These are phyloP conservation scores for Pangasius mekongensis DNA, from an alignment of 2,797 vertebrate species.

Conservation along the genomic window DNA sequence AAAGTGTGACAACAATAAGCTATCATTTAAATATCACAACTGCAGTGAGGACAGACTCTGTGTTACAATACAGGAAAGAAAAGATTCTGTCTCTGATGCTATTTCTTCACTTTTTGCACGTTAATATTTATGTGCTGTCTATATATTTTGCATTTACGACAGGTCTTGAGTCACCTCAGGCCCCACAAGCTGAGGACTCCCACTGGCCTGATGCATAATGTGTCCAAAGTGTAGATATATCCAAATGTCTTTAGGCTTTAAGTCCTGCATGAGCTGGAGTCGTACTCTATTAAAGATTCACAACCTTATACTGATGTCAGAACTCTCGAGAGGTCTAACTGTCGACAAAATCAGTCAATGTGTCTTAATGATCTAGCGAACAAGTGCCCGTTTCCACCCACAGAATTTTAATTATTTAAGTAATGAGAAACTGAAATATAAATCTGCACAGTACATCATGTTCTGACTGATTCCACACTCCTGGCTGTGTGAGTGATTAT, in stretches of 20 bases:
- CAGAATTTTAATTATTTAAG: constrained; percentile 13
- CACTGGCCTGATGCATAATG: not conserved
- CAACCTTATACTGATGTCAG: constrained; percentile 6
- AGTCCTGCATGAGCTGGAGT: not conserved
- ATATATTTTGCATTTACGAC: not conserved
- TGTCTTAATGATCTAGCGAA: constrained; percentile 8
- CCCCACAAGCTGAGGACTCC: not conserved
- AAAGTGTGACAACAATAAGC: not conserved
- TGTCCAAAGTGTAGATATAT: not conserved
- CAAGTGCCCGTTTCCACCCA: constrained; percentile 5
- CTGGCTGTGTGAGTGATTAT: not conserved
- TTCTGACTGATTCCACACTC: not conserved
- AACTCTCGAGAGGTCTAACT: not conserved
- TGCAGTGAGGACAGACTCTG: not conserved
- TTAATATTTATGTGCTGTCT: not conserved
- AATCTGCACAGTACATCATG: constrained; percentile 15
- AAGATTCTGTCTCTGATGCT: not conserved
- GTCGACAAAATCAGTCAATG: constrained; percentile 16
- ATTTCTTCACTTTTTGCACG: not conserved
- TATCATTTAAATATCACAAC: not conserved
- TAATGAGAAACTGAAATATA: constrained; percentile 14
- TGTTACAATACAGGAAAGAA: not conserved
- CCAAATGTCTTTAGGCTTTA: not conserved
- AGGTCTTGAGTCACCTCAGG: not conserved
- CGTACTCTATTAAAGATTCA: constrained; percentile 8